Evolutionary conservation across 2,113 vertebrate species (phyloP), one percentile per base, ranked within the genome.

Genomic region (Bothrops jararaca): DNA sequence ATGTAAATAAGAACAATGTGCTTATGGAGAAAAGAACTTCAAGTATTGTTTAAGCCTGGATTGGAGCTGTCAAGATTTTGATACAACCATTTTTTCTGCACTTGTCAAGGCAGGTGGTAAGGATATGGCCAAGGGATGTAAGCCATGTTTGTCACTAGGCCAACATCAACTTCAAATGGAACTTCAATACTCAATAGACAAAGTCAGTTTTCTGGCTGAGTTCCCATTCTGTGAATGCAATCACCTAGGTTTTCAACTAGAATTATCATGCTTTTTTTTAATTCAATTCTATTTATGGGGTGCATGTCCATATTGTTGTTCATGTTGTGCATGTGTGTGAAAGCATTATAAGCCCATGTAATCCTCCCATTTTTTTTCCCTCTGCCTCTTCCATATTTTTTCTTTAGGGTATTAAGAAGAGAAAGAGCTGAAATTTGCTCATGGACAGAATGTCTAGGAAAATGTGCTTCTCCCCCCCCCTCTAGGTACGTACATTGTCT

Each of bases 391-490:
- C n/a, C 52, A 39, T 56, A 34, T 39, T 54, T 56, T 39, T 39
- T 3, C 87, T 18, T 24, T 10, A 89, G 18, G 34, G 4, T 23
- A 57, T 29, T 57, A 39, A 88, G 29, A 53, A 88, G n/a, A 34
- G 18, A 57, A 89, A 89, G 53, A 89, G 8, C n/a, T 22, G 87
- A 88, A 88, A 53, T n/a, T 5, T 53, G 29, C 15, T n/a, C 13
- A 15, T 88, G 15, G 50, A 88, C 29, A 54, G 29, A 53, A 54
- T 39, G 34, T 80, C 26, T 56, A 57, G n/a, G 53, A 89, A 89
- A 34, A 89, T 20, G 29, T 54, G 86, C 29, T 34, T 18, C 0
- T 0, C 0, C 0, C 1, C 13, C 29, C 12, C 29, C 12, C 64
- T 34, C 64, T 69, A 15, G 18, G 6, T 80, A 39, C 5, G 18